Evolutionary conservation across 2,113 vertebrate species (phyloP), one percentile per base, ranked within the genome.

Genomic region (Protobothrops flavoviridis): DNA sequence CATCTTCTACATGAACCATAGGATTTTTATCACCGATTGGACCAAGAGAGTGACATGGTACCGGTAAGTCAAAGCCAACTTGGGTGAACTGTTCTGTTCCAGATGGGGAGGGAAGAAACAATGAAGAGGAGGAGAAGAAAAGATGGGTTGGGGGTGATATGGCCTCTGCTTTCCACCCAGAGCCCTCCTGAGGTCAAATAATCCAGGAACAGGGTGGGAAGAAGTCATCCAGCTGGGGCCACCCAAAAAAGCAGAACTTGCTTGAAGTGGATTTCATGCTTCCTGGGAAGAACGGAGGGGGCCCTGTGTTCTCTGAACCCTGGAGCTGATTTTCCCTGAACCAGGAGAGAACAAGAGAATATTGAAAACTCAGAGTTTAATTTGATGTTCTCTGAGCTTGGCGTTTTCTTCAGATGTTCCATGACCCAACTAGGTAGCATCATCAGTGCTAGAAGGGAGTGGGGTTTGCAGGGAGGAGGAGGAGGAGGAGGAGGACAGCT

Each of bases 21-120:
- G 88, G 17, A 97, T 96, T 93, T 98, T 97, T 8, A 52, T 97
- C 53, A 92, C 97, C 0, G 97, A 97, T 1, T 97, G 97, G 97
- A 97, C 88, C 88, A 97, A 95, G 92, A 96, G 95, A 53, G 96
- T 97, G 95, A 96, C 96, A 0, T 95, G 89, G 90, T 97, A 95
- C 87, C 92, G 57, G 97, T 97, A 95, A 97, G 97, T 97, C 85
- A 56, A 43, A 57, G 69, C 13, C 2, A 61, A 50, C 11, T 23
- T 15, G 12, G 91, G 29, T 17, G 29, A 6, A 69, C 59, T 33
- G 29, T 10, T 20, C 3, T 6, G 13, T 29, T 13, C 24, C 12
- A 26, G 86, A 29, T 15, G 48, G 26, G 48, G 12, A 17, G 86
- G 50, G 48, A 17, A 17, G 50, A 8, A 20, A 74, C 5, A 33